These are phyloP conservation scores for Ctenicera cuprea DNA, from an alignment of 2,888 invertebrate species.

Conservation along the genomic window DNA sequence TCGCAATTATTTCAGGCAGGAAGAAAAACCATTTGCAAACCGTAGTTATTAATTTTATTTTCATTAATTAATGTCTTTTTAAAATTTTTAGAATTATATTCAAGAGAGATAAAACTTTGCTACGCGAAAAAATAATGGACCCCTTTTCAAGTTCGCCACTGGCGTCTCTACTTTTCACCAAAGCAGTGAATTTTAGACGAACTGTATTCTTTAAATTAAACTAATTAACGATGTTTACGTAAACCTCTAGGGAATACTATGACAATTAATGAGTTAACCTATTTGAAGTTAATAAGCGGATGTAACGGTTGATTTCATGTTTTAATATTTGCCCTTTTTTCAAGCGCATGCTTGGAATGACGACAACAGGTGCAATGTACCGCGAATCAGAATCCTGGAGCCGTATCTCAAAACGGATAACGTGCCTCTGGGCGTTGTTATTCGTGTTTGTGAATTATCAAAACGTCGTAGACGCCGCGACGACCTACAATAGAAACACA, in stretches of 20 bases:
- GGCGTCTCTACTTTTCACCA: too few relatives aligned
- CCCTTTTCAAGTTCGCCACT: too few relatives aligned
- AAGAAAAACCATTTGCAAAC: too few relatives aligned
- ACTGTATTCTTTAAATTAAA: not conserved
- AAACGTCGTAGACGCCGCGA: conserved; percentile 45
- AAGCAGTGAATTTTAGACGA: too few relatives aligned
- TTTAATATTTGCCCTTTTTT: conserved; percentile 18
- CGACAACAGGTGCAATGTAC: conserved; percentile 46
- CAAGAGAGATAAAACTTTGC: too few relatives aligned
- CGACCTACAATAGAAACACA: conserved; percentile 39
- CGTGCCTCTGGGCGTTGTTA: conserved; percentile 42
- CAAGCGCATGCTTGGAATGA: conserved; percentile 39
- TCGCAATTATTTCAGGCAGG: too few relatives aligned
- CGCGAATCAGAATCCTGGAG: conserved; percentile 37
- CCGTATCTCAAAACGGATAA: conserved; percentile 33
- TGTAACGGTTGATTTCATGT: conserved; percentile 4
- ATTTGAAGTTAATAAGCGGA: not conserved
- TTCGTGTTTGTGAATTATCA: conserved; percentile 35
- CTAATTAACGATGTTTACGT: conserved; percentile 1
- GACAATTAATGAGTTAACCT: not conserved
- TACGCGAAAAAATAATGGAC: too few relatives aligned
- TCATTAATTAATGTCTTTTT: too few relatives aligned
- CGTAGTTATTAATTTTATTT: too few relatives aligned
- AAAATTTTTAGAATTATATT: too few relatives aligned
- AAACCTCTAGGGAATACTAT: not conserved